phyloP scores from a whole-genome alignment of 23 tunicate species.

The Trididemnum clinides region DNA sequence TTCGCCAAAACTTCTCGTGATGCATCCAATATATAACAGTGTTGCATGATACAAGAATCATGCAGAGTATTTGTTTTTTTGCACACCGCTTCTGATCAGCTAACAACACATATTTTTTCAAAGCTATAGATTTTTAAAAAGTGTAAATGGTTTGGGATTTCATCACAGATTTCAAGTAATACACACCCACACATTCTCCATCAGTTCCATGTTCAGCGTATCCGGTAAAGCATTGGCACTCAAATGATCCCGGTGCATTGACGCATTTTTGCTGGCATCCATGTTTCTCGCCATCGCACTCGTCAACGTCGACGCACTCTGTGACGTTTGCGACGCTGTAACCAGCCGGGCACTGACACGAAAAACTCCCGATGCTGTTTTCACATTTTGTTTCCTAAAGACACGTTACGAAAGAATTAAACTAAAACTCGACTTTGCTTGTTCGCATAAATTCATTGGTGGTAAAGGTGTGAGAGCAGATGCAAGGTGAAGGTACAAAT shows the following conservation, averaged over 20 bases:
- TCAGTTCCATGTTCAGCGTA: not conserved
- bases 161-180: no score
- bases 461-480: no score
- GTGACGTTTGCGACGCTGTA: constrained; percentile 62
- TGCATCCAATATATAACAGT: no score
- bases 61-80: no score
- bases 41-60: no score
- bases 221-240: constrained; percentile 57
- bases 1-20: no score
- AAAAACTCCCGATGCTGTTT: constrained; percentile 62
- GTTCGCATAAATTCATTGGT: not conserved
- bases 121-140: no score
- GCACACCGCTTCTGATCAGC: no score
- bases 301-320: constrained; percentile 70
- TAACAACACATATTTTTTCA: no score
- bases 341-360: constrained; percentile 75
- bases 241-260: constrained; percentile 69
- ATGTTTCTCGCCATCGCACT: constrained; percentile 46
- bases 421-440: no score
- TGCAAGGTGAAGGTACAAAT: no score
- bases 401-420: not conserved
- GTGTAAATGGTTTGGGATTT: no score
- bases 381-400: constrained; percentile 54
- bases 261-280: constrained; percentile 67
- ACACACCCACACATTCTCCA: constrained; percentile 50